Percentiles rank a stretch among this genome's conserved stretches.
Evolutionary conservation across 2,888 invertebrate genomes (phyloP).

Genomic region (Agriopis aurantiaria): DNA sequence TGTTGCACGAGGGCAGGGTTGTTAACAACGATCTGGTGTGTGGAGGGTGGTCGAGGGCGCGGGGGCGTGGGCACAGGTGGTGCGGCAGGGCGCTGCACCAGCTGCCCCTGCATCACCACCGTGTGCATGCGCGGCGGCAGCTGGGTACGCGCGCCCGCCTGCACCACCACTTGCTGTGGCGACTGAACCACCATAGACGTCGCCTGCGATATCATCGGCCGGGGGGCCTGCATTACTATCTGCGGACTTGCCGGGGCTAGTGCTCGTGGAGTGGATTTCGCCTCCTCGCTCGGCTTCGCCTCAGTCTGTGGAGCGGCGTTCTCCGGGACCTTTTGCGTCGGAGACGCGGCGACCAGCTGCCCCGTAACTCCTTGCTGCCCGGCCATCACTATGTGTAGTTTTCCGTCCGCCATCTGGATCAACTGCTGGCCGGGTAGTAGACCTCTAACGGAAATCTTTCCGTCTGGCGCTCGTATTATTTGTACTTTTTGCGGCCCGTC

Average conservation of each 20-base stretch:
- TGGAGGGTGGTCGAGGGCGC: slow-evolving; percentile 66
- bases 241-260: slow-evolving; percentile 54
- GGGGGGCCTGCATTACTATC: slow-evolving; percentile 62
- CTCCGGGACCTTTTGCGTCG: slow-evolving; percentile 48
- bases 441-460: slow-evolving; percentile 96
- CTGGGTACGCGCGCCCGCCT: slow-evolving; percentile 57
- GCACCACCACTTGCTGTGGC: slow-evolving; percentile 60
- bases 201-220: slow-evolving; percentile 59
- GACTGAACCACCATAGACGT: slow-evolving; percentile 58
- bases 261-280: slow-evolving; percentile 41
- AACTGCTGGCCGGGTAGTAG: slow-evolving; percentile 96
- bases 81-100: slow-evolving; percentile 58
- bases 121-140: slow-evolving; percentile 63
- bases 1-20: slow-evolving; percentile 93
- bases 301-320: slow-evolving; percentile 45
- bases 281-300: slow-evolving; percentile 45
- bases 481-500: slow-evolving; percentile 92
- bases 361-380: slow-evolving; percentile 85
- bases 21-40: slow-evolving; percentile 92
- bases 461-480: slow-evolving; percentile 95
- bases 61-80: slow-evolving; percentile 60
- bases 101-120: slow-evolving; percentile 68
- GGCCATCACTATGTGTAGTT: slow-evolving; percentile 93
- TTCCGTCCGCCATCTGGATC: slow-evolving; percentile 97
- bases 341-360: slow-evolving; percentile 75